Conservation (phyloP, 2,797 vertebrate genomes). For the Pyrocephalus nanus region DNA sequence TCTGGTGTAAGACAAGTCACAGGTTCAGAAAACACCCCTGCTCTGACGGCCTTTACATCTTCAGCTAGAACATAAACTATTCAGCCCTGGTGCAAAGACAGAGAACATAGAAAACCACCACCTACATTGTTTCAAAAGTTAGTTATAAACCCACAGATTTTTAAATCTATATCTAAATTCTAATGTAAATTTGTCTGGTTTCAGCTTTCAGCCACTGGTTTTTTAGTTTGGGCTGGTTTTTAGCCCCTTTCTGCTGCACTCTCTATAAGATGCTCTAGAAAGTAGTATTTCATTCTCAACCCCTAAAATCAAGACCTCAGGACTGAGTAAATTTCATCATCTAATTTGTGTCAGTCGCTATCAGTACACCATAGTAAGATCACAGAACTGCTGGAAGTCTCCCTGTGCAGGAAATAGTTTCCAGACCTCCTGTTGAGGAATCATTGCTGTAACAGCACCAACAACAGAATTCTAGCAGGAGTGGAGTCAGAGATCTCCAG, state of each 20-base stretch:
- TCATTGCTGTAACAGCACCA: neutral
- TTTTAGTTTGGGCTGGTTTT: neutral
- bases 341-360: neutral
- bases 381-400: neutral
- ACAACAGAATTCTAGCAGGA: neutral
- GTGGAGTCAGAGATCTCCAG: neutral
- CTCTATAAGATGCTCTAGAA: neutral
- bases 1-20: neutral
- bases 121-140: neutral
- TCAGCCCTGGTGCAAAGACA: neutral
- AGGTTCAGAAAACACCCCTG: neutral
- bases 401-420: neutral
- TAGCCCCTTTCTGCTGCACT: neutral
- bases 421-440: neutral
- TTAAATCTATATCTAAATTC: neutral
- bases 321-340: neutral
- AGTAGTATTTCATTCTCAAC: neutral
- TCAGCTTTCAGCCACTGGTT: neutral
- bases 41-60: neutral
- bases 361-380: neutral
- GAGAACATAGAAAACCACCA: neutral
- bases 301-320: neutral
- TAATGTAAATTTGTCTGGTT: neutral
- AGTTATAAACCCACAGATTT: neutral
- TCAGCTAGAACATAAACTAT: neutral